Conservation (phyloP, 2,113 vertebrate species). For the Epinephelus moara region DNA sequence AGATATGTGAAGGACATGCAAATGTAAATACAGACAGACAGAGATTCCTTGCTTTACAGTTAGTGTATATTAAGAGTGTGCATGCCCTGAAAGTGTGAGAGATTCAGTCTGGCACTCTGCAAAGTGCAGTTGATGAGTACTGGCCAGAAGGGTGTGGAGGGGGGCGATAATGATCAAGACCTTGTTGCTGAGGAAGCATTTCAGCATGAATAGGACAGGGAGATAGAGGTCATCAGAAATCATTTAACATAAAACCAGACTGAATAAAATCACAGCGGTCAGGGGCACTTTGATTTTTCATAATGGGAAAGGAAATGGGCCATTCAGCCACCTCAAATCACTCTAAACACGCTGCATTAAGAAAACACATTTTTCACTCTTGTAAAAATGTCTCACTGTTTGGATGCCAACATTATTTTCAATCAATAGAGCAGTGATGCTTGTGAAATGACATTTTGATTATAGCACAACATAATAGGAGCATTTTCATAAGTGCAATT, state of each 20-base stretch:
- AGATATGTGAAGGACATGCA: too few relatives aligned
- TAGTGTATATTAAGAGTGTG: neutral
- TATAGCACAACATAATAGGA: constrained; percentile 8
- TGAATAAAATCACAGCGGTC: constrained; percentile 1
- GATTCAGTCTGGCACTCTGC: constrained; percentile 7
- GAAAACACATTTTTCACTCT: constrained; percentile 20
- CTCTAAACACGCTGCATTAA: constrained; percentile 31
- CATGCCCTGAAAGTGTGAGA: neutral
- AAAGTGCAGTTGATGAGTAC: constrained; percentile 3
- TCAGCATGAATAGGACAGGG: constrained; percentile 25
- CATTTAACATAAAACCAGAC: constrained; percentile 32
- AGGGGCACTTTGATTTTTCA: constrained; percentile 30
- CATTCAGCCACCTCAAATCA: constrained; percentile 34
- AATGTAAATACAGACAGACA: too few relatives aligned
- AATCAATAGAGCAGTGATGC: constrained; percentile 27
- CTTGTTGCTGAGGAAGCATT: constrained; percentile 22
- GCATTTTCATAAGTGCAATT: constrained; percentile 7
- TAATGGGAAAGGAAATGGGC: constrained; percentile 35
- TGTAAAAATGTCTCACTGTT: constrained; percentile 15
- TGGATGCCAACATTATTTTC: constrained; percentile 8
- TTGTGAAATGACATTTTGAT: constrained; percentile 34
- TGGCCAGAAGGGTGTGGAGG: neutral
- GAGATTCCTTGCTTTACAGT: too few relatives aligned
- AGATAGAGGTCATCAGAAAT: constrained; percentile 44
- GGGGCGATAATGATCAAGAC: neutral